Evolutionary conservation across 2,888 invertebrate genomes (phyloP).

Genomic region (Melanchra persicariae): DNA sequence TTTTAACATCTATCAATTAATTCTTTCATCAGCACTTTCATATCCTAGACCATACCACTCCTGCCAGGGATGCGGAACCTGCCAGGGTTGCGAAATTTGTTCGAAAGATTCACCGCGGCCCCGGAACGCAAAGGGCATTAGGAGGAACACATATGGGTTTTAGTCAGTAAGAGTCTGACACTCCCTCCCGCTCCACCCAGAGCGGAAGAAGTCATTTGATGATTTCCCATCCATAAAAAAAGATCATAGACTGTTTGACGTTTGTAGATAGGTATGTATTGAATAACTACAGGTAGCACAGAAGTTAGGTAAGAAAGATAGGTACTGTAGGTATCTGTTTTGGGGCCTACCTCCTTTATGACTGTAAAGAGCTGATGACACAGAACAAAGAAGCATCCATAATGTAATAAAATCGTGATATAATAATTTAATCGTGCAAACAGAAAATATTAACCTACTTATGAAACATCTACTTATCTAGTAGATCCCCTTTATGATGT

Average conservation of each 20-base stretch:
- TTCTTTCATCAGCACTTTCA: conserved; percentile 35
- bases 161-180: too few species aligned
- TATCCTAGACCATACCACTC: not conserved
- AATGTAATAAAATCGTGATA: conserved; percentile 43
- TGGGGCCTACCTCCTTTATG: not conserved
- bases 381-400: conserved; percentile 13
- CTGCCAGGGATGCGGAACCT: too few species aligned
- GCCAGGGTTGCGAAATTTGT: too few species aligned
- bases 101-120: too few species aligned
- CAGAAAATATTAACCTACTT: conserved; percentile 50
- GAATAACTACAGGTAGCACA: not conserved
- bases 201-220: too few species aligned
- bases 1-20: conserved; percentile 6
- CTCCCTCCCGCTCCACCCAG: too few species aligned
- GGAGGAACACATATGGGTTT: too few species aligned
- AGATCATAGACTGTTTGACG: not conserved
- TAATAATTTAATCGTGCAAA: conserved; percentile 20
- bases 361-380: not conserved
- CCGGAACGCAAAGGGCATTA: too few species aligned
- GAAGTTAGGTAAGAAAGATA: not conserved
- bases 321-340: not conserved
- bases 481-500: conserved; percentile 27
- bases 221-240: too few species aligned
- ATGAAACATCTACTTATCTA: conserved; percentile 20
- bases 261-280: not conserved